phyloP scores from a whole-genome alignment of 1,140 invertebrate genomes.

The Diuraphis noxia region DNA sequence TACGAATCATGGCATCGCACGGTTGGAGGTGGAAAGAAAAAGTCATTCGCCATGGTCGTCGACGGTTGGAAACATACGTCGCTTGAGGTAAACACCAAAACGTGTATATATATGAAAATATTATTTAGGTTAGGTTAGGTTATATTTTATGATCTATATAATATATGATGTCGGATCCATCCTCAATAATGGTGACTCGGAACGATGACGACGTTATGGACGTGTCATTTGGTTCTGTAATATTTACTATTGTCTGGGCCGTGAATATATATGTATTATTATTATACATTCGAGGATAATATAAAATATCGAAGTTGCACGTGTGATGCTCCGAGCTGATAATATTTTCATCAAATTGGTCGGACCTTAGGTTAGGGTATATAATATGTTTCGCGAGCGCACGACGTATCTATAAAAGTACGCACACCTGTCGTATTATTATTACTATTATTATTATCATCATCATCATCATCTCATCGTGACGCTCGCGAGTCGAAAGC shows the following conservation, averaged over 20 bases:
- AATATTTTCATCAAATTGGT: too few species aligned
- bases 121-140: not conserved
- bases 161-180: too few species aligned
- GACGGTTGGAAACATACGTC: not conserved
- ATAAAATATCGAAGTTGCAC: not conserved
- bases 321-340: not conserved
- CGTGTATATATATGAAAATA: not conserved
- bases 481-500: too few species aligned
- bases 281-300: not conserved
- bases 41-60: not conserved
- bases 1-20: not conserved
- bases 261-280: not conserved
- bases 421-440: too few species aligned
- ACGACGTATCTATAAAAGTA: too few species aligned
- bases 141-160: not conserved
- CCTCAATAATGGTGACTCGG: not conserved
- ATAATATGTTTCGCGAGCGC: too few species aligned
- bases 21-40: not conserved
- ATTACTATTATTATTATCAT: too few species aligned
- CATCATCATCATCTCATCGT: too few species aligned
- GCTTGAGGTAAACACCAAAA: not conserved
- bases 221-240: not conserved
- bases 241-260: not conserved
- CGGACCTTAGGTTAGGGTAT: too few species aligned
- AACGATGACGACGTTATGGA: not conserved